Conservation (phyloP, 1,140 invertebrate genomes). For the Panagrolaimus sp. region DNA sequence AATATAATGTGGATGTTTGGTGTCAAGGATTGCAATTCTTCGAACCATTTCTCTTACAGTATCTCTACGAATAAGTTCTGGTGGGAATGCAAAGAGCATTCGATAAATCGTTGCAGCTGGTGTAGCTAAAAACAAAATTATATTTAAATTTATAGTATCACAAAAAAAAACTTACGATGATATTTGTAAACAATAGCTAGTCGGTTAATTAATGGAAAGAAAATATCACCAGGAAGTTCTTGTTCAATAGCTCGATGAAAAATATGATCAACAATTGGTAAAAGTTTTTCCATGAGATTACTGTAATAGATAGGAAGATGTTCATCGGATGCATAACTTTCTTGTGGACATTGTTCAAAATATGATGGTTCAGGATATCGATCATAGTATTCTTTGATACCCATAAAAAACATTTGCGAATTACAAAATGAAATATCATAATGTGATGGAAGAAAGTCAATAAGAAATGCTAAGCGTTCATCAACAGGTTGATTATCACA, state of each 20-base stretch:
- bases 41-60: not conserved
- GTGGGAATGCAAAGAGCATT: not conserved
- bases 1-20: not conserved
- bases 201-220: not conserved
- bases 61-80: not conserved
- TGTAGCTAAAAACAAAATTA: not conserved
- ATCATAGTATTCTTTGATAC: not conserved
- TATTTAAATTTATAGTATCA: too few relatives aligned
- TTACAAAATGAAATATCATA: not conserved
- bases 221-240: not conserved
- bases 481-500: not conserved
- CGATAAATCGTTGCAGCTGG: not conserved
- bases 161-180: not conserved
- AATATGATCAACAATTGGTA: not conserved
- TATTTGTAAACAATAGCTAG: not conserved
- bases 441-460: not conserved
- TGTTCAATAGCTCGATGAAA: not conserved
- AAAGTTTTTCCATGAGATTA: not conserved
- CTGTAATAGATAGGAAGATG: constrained; percentile 4
- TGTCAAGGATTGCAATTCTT: not conserved
- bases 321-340: not conserved
- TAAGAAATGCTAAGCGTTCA: not conserved
- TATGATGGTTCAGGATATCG: not conserved
- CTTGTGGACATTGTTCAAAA: not conserved
- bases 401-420: not conserved